Evolutionary conservation across 37 sponge, comb jelly and placozoan species (phyloP), one percentile per base, ranked within the genome.

Genomic region (Dysidea cf. avara): DNA sequence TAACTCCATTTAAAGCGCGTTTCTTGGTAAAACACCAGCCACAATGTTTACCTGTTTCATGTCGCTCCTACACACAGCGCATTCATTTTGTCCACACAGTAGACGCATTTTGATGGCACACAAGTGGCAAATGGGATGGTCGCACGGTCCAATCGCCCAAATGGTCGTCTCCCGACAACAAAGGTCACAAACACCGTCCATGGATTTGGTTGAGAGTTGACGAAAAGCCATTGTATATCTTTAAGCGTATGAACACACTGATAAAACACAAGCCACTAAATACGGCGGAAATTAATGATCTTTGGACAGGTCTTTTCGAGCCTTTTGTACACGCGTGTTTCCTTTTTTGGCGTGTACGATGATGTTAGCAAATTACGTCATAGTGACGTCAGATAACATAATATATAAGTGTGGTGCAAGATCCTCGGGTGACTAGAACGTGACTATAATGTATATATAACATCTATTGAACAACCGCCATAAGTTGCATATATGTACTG

Each of bases 21-120:
- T 4, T 1, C 59, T 32, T 30, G 16, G 22, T 48, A 4, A 36
- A 9, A 74, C 50, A 24, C 5, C 17, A 28, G 39, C 20, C n/a
- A 68, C 29, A 30, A 12, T 24, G 65, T 71, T 32, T 37, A 87
- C 88, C 68, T 77, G 34, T 16, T 87, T 48, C 32, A 81, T 71
- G 5, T 58, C 38, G 22, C 73, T 61, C 30, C 97, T 66, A 74
- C 97, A 96, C 7, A 92, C 90, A 28, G 97, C 87, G 53, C 97
- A 96, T 11, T 89, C 82, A 14, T 82, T 81, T 53, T 89, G 75
- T 29, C 69, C 90, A 79, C 90, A 85, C 4, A 96, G 81, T 2
- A 86, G 68, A 63, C 90, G 64, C 61, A 96, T 56, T 25, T 82
- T 80, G n/a, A 78, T 70, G 30, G 61, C 36, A 59, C 97, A 96